Conservation (phyloP, 2,888 invertebrate species). For the Parnassius apollo region DNA sequence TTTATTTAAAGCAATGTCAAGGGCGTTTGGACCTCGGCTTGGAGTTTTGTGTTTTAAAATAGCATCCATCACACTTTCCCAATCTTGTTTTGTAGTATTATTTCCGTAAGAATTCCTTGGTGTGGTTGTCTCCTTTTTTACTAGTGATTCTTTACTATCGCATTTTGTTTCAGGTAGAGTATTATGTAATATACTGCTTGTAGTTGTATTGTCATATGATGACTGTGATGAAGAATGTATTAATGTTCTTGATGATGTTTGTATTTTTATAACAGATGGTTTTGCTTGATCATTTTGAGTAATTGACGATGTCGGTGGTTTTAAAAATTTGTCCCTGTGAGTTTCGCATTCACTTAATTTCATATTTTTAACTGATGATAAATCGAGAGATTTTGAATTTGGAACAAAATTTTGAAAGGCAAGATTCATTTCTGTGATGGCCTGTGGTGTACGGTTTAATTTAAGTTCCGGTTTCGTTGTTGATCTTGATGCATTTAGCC, state of each 20-base stretch:
- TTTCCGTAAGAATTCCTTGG: slow-evolving; percentile 6
- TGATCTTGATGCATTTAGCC: slow-evolving; percentile 37
- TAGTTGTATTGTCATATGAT: slow-evolving; percentile 6
- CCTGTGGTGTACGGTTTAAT: slow-evolving; percentile 1
- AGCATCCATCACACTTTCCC: slow-evolving; percentile 64
- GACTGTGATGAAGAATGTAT: slow-evolving; percentile 5
- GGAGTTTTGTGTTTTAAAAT: slow-evolving; percentile 65
- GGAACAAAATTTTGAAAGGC: neutral
- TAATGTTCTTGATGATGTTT: slow-evolving; percentile 18
- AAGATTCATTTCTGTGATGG: slow-evolving; percentile 3
- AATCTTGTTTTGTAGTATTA: slow-evolving; percentile 42
- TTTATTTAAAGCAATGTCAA: slow-evolving; percentile 57
- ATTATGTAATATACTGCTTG: slow-evolving; percentile 21
- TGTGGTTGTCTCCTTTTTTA: slow-evolving; percentile 5
- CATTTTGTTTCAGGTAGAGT: slow-evolving; percentile 3
- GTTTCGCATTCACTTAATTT: neutral
- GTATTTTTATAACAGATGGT: slow-evolving; percentile 1
- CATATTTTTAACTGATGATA: neutral
- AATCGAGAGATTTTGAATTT: slow-evolving; percentile 3
- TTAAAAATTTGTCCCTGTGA: neutral
- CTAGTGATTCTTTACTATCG: slow-evolving; percentile 20
- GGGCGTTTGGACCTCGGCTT: slow-evolving; percentile 57
- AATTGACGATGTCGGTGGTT: neutral
- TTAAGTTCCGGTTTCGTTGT: slow-evolving; percentile 13
- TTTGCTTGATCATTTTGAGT: slow-evolving; percentile 1